phyloP scores from a whole-genome alignment of 1,140 invertebrate species.

The Lepidurus packardi region DNA sequence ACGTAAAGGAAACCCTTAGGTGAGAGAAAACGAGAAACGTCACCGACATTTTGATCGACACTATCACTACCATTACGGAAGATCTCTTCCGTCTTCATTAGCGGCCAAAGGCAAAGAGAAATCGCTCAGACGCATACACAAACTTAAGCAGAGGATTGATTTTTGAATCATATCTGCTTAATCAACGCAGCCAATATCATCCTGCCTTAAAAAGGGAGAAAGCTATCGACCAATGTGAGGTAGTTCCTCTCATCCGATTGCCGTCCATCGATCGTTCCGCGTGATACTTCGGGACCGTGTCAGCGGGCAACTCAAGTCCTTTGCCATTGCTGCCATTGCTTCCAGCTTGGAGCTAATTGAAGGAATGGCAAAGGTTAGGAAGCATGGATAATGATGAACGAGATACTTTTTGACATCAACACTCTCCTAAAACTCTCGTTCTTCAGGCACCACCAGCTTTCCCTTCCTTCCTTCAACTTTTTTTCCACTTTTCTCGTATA shows the following conservation, averaged over 20 bases:
- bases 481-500: not conserved
- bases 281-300: not conserved
- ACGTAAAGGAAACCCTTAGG: not conserved
- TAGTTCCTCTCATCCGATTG: constrained; percentile 19
- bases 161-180: not conserved
- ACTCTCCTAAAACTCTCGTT: not conserved
- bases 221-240: constrained; percentile 4
- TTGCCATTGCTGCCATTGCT: not conserved
- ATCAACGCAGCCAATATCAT: not conserved
- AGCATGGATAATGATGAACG: constrained; percentile 18
- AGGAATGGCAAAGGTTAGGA: not conserved
- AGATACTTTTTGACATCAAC: not conserved
- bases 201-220: not conserved
- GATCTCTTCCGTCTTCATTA: not conserved
- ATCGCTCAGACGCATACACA: too few relatives aligned
- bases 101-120: too few relatives aligned
- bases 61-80: not conserved
- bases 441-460: not conserved
- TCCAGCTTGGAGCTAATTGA: not conserved
- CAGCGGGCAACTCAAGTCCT: constrained; percentile 5
- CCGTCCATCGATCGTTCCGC: constrained; percentile 11
- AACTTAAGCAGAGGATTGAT: not conserved
- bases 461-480: not conserved
- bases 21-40: not conserved
- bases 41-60: not conserved